A percentile compares a stretch with the other conserved stretches of the same genome.
These are phyloP conservation scores for Coendou prehensilis DNA, from an alignment of 2,797 vertebrate genomes.

Conservation along the genomic window DNA sequence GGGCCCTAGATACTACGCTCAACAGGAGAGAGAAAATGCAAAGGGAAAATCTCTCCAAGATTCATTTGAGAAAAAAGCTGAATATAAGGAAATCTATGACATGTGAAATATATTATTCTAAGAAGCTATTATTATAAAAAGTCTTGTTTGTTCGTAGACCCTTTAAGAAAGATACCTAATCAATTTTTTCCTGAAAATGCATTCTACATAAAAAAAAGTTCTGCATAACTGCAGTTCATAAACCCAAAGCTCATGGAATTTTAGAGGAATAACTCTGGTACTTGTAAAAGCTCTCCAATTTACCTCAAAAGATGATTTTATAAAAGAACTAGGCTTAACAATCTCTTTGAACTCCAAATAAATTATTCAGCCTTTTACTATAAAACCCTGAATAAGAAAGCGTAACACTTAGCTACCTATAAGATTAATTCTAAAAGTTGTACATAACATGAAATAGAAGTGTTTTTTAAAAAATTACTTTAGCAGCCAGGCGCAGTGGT, in stretches of 20 bases:
- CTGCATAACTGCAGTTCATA: conserved; percentile 31
- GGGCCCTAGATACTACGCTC: not conserved
- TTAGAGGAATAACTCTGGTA: conserved; percentile 48
- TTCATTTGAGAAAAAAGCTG: conserved; percentile 50
- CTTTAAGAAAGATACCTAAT: conserved; percentile 24
- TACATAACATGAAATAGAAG: conserved; percentile 57
- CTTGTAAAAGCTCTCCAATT: conserved; percentile 59
- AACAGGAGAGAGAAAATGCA: conserved; percentile 15
- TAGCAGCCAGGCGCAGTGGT: not conserved
- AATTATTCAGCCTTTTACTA: conserved; percentile 56
- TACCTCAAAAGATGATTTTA: conserved; percentile 64
- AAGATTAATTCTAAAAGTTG: conserved; percentile 56
- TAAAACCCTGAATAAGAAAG: conserved; percentile 65
- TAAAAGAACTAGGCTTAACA: conserved; percentile 40
- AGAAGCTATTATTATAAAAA: conserved; percentile 23
- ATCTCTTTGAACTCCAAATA: conserved; percentile 73
- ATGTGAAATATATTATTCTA: conserved; percentile 59
- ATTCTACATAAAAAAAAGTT: conserved; percentile 59
- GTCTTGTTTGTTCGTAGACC: not conserved
- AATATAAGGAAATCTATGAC: conserved; percentile 54
- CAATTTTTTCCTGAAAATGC: conserved; percentile 33
- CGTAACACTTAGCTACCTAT: conserved; percentile 20
- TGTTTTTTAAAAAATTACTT: not conserved
- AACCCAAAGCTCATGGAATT: not conserved
- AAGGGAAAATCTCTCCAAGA: conserved; percentile 39